Evolutionary conservation across 2,888 invertebrate genomes (phyloP).

Genomic region (Nebria salina): DNA sequence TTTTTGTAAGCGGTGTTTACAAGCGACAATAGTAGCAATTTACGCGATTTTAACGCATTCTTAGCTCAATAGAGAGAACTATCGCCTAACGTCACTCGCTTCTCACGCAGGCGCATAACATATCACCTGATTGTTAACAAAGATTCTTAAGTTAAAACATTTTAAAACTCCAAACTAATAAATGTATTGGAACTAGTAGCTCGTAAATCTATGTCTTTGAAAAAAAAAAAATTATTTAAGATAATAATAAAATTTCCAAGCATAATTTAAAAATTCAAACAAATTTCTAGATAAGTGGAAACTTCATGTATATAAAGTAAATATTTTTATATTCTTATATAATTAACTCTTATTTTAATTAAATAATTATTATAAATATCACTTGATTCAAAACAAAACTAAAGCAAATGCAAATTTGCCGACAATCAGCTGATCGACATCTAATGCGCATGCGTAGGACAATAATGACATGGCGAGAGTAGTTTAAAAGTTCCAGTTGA

Average conservation of each 20-base stretch:
- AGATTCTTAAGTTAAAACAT: neutral
- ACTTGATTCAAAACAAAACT: neutral
- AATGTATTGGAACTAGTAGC: no score
- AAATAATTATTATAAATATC: neutral
- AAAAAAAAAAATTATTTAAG: no score
- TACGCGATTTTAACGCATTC: conserved; percentile 3
- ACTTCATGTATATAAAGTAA: neutral
- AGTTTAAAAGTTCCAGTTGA: conserved; percentile 51
- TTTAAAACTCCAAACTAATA: no score
- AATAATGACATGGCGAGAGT: conserved; percentile 47
- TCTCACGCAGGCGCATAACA: neutral
- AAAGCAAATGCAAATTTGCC: neutral
- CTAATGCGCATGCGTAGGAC: neutral
- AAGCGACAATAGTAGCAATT: conserved; percentile 43
- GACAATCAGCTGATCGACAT: neutral
- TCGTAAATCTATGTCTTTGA: no score
- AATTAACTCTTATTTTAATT: neutral
- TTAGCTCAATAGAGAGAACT: conserved; percentile 20
- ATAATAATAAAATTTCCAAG: no score
- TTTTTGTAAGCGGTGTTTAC: conserved; percentile 46
- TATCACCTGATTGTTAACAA: neutral
- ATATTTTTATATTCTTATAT: neutral
- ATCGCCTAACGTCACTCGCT: neutral
- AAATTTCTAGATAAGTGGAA: no score
- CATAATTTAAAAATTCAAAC: no score